These are phyloP conservation scores for Halcyon senegalensis DNA, from an alignment of 2,113 vertebrate genomes.

Conservation along the genomic window DNA sequence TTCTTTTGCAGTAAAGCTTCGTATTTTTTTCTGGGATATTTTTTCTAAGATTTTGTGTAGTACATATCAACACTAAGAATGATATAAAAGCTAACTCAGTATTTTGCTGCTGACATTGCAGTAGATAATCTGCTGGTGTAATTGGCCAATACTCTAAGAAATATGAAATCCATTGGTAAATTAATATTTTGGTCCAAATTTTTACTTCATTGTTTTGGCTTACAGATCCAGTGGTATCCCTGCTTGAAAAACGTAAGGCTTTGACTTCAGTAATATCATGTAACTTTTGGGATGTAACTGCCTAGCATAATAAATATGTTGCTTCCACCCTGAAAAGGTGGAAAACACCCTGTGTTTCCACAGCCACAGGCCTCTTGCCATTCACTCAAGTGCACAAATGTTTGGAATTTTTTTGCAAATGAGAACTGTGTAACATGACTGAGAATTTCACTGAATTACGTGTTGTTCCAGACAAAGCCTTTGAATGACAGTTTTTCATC, in stretches of 20 bases:
- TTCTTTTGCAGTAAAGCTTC: conserved; percentile 70
- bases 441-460: conserved; percentile 25
- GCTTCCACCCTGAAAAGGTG: background rate
- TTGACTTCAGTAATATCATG: background rate
- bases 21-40: conserved; percentile 35
- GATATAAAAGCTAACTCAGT: background rate
- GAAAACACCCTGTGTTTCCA: background rate
- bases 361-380: background rate
- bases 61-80: conserved; percentile 32
- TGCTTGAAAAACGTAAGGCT: conserved; percentile 2
- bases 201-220: conserved; percentile 25
- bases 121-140: conserved; percentile 14
- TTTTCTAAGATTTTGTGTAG: conserved; percentile 48
- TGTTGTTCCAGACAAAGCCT: conserved; percentile 28
- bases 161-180: background rate
- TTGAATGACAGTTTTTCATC: conserved; percentile 22
- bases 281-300: background rate
- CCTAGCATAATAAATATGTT: background rate
- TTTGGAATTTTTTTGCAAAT: conserved; percentile 31
- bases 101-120: conserved; percentile 19
- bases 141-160: conserved; percentile 23
- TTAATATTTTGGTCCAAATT: conserved; percentile 24
- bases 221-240: background rate
- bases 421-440: background rate
- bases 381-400: background rate